Evolutionary conservation across 2,113 vertebrate species (phyloP), one percentile per base, ranked within the genome.

Genomic region (Penelope pileata): DNA sequence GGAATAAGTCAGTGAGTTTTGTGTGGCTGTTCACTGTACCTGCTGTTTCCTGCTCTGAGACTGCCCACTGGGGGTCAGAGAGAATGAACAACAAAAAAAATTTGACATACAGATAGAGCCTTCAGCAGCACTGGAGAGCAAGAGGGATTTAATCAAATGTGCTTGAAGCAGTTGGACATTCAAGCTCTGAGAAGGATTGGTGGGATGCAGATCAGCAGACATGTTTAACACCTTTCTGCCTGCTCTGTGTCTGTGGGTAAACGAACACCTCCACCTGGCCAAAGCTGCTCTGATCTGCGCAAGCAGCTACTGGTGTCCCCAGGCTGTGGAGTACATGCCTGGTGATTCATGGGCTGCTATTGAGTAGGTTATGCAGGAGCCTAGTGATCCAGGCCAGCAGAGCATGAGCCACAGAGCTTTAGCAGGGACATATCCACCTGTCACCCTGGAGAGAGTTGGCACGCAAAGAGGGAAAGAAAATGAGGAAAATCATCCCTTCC

Each of bases 341-440:
- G 21, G 18, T 4, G 45, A 63, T 34, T 38, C 2, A 22, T 6
- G 6, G 17, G 6, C 29, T 59, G 34, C 2, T 38, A 3, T 22
- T 18, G 6, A 21, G 7, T 17, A 56, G 10, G 11, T 10, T 7
- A 17, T 6, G 6, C 5, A 2, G 43, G 4, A 68, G 5, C 34
- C 38, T 68, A 38, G 51, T 17, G 58, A 68, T n/a, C 6, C 51
- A 21, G 14, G 56, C 10, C 16, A 82, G 27, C 32, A 7, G 2
- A 54, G 22, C 0, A 0, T 14, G 45, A 94, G 59, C 12, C 7
- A 63, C 23, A 24, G 16, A 24, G 34, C 9, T 62, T 22, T 43
- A 60, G 29, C 1, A 21, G 32, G 30, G 11, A 77, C 16, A 16
- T 70, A 42, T 45, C 36, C 24, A 38, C 36, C 36, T 38, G 59